These are phyloP conservation scores for Meloidogyne chitwoodi DNA, from an alignment of 1,140 invertebrate genomes.

Conservation along the genomic window DNA sequence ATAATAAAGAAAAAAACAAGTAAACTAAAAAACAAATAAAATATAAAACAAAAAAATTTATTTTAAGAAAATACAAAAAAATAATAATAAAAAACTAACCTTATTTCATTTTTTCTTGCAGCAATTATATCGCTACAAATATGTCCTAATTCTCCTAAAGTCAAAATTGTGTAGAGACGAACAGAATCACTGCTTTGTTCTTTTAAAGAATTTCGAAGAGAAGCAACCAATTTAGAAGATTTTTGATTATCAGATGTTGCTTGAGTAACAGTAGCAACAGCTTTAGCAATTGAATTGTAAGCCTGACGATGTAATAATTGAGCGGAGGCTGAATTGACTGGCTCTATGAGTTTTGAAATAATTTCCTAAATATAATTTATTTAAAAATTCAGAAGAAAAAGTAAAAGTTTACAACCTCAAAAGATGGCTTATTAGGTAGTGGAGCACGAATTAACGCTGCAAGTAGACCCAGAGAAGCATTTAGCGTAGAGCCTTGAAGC, in stretches of 20 bases:
- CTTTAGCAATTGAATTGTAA: slow-evolving; percentile 37
- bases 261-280: slow-evolving; percentile 32
- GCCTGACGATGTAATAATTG: slow-evolving; percentile 41
- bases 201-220: slow-evolving; percentile 38
- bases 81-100: too few relatives aligned
- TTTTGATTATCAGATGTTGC: slow-evolving; percentile 25
- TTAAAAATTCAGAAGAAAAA: neutral
- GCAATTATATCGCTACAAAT: slow-evolving; percentile 49
- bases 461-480: slow-evolving; percentile 79
- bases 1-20: too few relatives aligned
- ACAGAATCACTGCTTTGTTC: slow-evolving; percentile 67
- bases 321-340: slow-evolving; percentile 19
- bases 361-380: slow-evolving; percentile 40
- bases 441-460: slow-evolving; percentile 68
- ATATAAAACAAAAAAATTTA: too few relatives aligned
- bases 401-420: slow-evolving; percentile 11
- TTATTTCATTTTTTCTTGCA: neutral
- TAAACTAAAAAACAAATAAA: too few relatives aligned
- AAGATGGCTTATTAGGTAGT: slow-evolving; percentile 61
- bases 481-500: slow-evolving; percentile 78
- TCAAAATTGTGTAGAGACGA: slow-evolving; percentile 79
- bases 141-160: slow-evolving; percentile 91
- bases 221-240: slow-evolving; percentile 60
- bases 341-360: slow-evolving; percentile 20
- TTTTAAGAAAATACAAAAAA: too few relatives aligned